Percentiles rank a stretch among this genome's conserved stretches.
These are phyloP conservation scores for Drosophila ananassae DNA, from an alignment of 1,140 invertebrate genomes.

Conservation along the genomic window DNA sequence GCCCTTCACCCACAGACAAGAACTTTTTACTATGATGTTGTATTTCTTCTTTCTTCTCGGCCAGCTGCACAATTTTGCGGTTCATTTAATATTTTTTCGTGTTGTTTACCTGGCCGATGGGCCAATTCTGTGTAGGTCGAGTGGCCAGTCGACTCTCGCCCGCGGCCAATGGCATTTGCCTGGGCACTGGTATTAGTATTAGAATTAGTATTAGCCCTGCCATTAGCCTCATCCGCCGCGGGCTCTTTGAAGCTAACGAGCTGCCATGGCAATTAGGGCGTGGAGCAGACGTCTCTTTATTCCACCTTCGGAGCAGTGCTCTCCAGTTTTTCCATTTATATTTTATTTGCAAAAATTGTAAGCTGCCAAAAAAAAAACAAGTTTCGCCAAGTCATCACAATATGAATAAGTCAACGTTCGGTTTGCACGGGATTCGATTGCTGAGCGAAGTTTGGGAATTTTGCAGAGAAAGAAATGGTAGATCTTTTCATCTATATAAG, in stretches of 20 bases:
- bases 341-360: constrained; percentile 33
- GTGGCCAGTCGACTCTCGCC: constrained; percentile 34
- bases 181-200: constrained; percentile 46
- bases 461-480: constrained; percentile 1
- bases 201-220: constrained; percentile 42
- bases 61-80: constrained; percentile 78
- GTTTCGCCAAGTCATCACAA: constrained; percentile 42
- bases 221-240: constrained; percentile 34
- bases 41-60: constrained; percentile 21
- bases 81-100: constrained; percentile 80
- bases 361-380: constrained; percentile 36
- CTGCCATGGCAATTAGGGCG: constrained; percentile 74
- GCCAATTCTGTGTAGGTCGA: constrained; percentile 41
- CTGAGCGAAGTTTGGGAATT: not conserved
- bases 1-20: constrained; percentile 39
- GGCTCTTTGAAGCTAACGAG: constrained; percentile 70
- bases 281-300: constrained; percentile 17
- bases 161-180: constrained; percentile 64
- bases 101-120: constrained; percentile 64
- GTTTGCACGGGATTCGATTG: constrained; percentile 10
- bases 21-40: constrained; percentile 31
- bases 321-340: constrained; percentile 35
- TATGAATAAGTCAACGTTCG: constrained; percentile 52
- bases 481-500: not conserved
- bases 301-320: constrained; percentile 9